These are phyloP conservation scores for Liolophura sinensis DNA, from an alignment of 1,140 invertebrate species.

Conservation along the genomic window DNA sequence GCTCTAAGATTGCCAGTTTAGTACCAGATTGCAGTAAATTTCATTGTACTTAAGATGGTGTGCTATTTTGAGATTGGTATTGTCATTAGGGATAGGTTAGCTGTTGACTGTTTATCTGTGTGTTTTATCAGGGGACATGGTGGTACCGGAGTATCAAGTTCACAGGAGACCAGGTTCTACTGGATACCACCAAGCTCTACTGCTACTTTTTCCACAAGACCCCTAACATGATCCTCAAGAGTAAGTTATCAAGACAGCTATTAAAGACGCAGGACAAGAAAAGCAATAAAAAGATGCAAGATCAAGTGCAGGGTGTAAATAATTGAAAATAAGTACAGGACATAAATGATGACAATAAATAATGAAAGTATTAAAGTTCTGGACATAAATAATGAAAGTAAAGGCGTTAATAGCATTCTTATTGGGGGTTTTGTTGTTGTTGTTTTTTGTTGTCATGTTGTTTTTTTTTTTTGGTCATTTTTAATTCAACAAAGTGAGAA, in stretches of 20 bases:
- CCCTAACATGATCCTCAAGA: constrained; percentile 90
- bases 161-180: constrained; percentile 91
- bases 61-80: too few relatives aligned
- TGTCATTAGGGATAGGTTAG: too few relatives aligned
- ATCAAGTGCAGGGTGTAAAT: too few relatives aligned
- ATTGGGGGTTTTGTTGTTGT: not conserved
- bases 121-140: constrained; percentile 79
- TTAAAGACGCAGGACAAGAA: too few relatives aligned
- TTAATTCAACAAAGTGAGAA: not conserved
- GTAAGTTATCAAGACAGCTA: constrained; percentile 47
- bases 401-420: too few relatives aligned
- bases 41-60: too few relatives aligned
- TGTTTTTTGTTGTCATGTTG: not conserved
- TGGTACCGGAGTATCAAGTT: constrained; percentile 98
- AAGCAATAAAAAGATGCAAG: too few relatives aligned
- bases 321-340: too few relatives aligned
- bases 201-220: constrained; percentile 96
- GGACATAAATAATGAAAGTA: not conserved
- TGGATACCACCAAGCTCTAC: constrained; percentile 95
- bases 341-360: too few relatives aligned
- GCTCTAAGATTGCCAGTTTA: too few relatives aligned
- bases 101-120: constrained; percentile 2
- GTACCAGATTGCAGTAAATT: too few relatives aligned
- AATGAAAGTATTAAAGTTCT: too few relatives aligned
- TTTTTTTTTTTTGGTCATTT: not conserved